These are phyloP conservation scores for Colaptes auratus DNA, from an alignment of 2,113 vertebrate genomes.

Conservation along the genomic window DNA sequence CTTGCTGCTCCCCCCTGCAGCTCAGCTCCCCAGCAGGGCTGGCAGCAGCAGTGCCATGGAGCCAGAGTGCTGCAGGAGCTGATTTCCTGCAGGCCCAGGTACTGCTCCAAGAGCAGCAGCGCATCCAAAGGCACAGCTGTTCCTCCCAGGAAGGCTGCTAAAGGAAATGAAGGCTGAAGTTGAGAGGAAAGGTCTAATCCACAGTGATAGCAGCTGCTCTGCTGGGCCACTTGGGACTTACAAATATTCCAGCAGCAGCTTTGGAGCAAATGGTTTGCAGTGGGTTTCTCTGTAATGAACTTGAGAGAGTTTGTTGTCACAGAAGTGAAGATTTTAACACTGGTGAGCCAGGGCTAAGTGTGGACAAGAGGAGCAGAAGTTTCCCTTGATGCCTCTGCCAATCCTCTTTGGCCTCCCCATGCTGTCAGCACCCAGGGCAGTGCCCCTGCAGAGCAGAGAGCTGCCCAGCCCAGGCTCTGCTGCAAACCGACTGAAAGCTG, in stretches of 20 bases:
- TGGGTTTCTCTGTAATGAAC: too few relatives aligned
- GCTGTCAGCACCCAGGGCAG: not conserved
- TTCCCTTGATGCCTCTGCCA: conserved; percentile 10
- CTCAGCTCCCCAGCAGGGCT: not conserved
- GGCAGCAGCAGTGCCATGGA: not conserved
- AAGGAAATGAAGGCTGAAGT: conserved; percentile 69
- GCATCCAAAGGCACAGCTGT: conserved; percentile 55
- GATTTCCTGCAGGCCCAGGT: conserved; percentile 33
- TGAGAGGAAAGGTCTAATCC: conserved; percentile 64
- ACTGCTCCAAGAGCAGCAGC: conserved; percentile 9
- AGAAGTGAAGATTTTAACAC: not conserved
- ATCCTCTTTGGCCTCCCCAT: not conserved
- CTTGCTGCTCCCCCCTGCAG: not conserved
- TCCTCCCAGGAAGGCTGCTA: conserved; percentile 50
- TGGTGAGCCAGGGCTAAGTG: not conserved
- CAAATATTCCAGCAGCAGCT: conserved; percentile 40
- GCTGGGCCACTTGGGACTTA: conserved; percentile 32
- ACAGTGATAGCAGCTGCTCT: conserved; percentile 61
- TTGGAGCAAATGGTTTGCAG: conserved; percentile 13
- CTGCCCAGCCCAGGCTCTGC: conserved; percentile 27
- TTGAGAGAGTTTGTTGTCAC: not conserved
- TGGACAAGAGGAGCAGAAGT: not conserved
- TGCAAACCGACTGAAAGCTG: conserved; percentile 18
- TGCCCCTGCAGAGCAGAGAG: not conserved
- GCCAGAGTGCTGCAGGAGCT: not conserved